These are phyloP conservation scores for Dicyrtoma fusca DNA, from an alignment of 2,888 invertebrate genomes.

Conservation along the genomic window DNA sequence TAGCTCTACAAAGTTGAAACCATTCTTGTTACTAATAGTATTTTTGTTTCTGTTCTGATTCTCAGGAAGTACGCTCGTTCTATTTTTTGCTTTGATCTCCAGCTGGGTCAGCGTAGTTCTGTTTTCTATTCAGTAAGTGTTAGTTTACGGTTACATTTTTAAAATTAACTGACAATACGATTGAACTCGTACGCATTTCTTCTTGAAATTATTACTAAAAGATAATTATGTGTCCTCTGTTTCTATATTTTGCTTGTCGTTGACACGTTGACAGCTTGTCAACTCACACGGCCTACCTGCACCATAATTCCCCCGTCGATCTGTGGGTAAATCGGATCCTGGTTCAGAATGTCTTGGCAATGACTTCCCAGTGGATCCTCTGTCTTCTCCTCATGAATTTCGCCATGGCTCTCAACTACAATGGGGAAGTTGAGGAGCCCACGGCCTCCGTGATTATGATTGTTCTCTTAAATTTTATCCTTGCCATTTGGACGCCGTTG, in stretches of 20 bases:
- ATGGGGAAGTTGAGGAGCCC: constrained; percentile 9
- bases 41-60: not conserved
- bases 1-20: too few relatives aligned
- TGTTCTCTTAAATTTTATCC: constrained; percentile 28
- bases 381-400: constrained; percentile 27
- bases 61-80: constrained; percentile 16
- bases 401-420: constrained; percentile 9
- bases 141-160: too few relatives aligned
- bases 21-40: too few relatives aligned
- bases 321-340: constrained; percentile 38
- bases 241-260: not conserved
- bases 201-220: too few relatives aligned
- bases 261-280: constrained; percentile 14
- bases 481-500: constrained; percentile 34
- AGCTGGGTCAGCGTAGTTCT: constrained; percentile 18
- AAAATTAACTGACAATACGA: too few relatives aligned
- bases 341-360: constrained; percentile 34
- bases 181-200: too few relatives aligned
- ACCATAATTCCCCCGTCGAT: constrained; percentile 25
- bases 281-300: constrained; percentile 24
- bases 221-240: too few relatives aligned
- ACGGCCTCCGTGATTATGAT: constrained; percentile 18
- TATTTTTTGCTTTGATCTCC: constrained; percentile 17
- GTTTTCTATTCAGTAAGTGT: constrained; percentile 34
- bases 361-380: constrained; percentile 18